phyloP scores from a whole-genome alignment of 1,140 invertebrate genomes.

The Stegodyphus dumicola region DNA sequence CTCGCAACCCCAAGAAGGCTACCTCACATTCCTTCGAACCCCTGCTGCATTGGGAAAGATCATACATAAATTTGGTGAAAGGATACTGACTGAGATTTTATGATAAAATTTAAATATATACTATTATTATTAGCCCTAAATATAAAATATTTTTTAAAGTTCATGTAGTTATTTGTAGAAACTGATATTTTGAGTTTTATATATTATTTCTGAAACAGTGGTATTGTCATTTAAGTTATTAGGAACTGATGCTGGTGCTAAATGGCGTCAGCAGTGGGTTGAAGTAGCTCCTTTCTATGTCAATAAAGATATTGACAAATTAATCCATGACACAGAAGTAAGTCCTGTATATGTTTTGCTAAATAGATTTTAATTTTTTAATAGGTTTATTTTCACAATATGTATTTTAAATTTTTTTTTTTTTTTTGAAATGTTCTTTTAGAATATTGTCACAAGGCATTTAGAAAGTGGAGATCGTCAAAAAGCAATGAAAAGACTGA shows the following conservation, averaged over 20 bases:
- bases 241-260: conserved; percentile 66
- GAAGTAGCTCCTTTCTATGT: conserved; percentile 95
- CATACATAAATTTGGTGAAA: too few species aligned
- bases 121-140: too few species aligned
- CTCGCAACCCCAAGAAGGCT: too few species aligned
- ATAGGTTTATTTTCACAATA: background rate
- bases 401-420: background rate
- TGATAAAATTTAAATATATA: background rate
- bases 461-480: conserved; percentile 96
- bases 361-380: background rate
- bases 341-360: conserved; percentile 65
- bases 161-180: too few species aligned
- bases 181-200: too few species aligned
- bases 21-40: too few species aligned
- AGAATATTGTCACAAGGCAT: conserved; percentile 83
- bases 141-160: too few species aligned
- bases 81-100: background rate
- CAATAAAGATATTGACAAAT: conserved; percentile 95
- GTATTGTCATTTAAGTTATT: conserved; percentile 63
- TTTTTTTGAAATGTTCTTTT: conserved; percentile 6
- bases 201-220: background rate
- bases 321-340: conserved; percentile 95
- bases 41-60: too few species aligned
- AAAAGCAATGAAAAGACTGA: conserved; percentile 94
- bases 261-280: conserved; percentile 93